Percentiles rank a stretch among this genome's conserved stretches.
phyloP scores from a whole-genome alignment of 64 coral and sea anemone species.

The Montipora capricornis region DNA sequence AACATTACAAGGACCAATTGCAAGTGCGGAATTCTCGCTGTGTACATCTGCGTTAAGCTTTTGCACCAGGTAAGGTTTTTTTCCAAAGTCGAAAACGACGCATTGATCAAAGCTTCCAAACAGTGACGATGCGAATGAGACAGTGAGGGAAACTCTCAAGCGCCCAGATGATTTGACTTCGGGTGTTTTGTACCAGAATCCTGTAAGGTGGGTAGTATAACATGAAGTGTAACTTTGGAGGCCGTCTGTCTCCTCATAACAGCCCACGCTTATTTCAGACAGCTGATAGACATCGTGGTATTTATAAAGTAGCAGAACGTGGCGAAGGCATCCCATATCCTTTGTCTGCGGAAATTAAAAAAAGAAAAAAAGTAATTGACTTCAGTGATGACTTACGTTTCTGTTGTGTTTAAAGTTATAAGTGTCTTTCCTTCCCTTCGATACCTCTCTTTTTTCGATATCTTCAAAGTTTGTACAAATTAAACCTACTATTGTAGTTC shows the following conservation, averaged over 20 bases:
- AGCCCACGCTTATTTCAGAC: slow-evolving; percentile 8
- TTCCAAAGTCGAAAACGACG: slow-evolving; percentile 84
- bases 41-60: slow-evolving; percentile 71
- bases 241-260: neutral
- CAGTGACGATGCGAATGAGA: slow-evolving; percentile 22
- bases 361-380: neutral
- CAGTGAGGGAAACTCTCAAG: neutral
- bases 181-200: slow-evolving; percentile 12
- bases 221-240: slow-evolving; percentile 3
- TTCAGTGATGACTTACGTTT: no score
- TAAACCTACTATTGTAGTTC: no score
- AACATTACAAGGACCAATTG: neutral
- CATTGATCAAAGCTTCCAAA: slow-evolving; percentile 79
- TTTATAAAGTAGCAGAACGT: slow-evolving; percentile 12
- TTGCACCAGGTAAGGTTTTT: slow-evolving; percentile 49
- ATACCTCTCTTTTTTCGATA: no score
- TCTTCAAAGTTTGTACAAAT: no score
- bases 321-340: neutral
- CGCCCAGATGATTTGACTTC: neutral
- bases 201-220: slow-evolving; percentile 31
- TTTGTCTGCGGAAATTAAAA: neutral
- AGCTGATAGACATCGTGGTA: slow-evolving; percentile 29
- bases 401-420: no score
- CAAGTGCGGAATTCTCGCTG: neutral
- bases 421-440: no score